Evolutionary conservation across 2,888 invertebrate species (phyloP).

Genomic region (Lasioglossum leucozonium): DNA sequence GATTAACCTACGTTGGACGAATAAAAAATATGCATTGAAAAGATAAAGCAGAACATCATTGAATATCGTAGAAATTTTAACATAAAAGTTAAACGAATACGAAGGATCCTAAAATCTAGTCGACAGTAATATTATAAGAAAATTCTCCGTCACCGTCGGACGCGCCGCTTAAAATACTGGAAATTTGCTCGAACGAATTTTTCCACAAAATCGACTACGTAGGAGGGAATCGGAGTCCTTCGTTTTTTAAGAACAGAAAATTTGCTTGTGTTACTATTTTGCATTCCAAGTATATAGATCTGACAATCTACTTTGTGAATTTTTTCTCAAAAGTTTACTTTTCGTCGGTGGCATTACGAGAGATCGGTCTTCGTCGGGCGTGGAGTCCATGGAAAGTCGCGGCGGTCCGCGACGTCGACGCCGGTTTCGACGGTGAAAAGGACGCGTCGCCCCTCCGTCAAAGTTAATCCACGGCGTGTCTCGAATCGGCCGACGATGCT

Average conservation of each 20-base stretch:
- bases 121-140: neutral
- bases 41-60: too few species aligned
- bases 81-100: too few species aligned
- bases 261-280: neutral
- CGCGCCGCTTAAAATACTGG: rapidly evolving
- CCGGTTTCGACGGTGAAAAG: conserved; percentile 51
- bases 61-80: too few species aligned
- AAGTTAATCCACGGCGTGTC: conserved; percentile 64
- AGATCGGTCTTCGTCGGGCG: neutral
- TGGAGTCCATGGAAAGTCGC: conserved; percentile 27
- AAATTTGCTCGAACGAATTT: neutral
- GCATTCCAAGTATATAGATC: neutral
- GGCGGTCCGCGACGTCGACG: conserved; percentile 31
- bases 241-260: too few species aligned
- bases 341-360: neutral
- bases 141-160: neutral
- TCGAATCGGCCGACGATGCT: conserved; percentile 61
- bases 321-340: neutral
- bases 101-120: neutral
- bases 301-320: neutral
- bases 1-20: too few species aligned
- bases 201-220: neutral
- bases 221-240: too few species aligned
- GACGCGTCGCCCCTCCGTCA: conserved; percentile 58
- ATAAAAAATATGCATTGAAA: too few species aligned